These are phyloP conservation scores for Ephydatia muelleri DNA, from an alignment of 37 sponge, comb jelly and placozoan genomes.

Conservation along the genomic window DNA sequence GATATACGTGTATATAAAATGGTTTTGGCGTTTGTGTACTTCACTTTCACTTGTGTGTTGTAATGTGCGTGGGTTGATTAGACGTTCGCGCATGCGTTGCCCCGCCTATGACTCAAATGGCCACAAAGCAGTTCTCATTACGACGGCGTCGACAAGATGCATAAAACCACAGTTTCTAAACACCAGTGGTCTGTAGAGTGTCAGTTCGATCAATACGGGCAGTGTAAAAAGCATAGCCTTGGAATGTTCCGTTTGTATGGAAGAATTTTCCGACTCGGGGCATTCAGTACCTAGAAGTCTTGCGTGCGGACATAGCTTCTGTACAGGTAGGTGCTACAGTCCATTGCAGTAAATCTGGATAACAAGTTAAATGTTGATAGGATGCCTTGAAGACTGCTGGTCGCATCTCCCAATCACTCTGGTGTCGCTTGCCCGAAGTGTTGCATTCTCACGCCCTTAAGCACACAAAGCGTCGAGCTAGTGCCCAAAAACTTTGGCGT, in stretches of 20 bases:
- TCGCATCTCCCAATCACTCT: not conserved
- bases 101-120: no score
- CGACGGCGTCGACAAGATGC: no score
- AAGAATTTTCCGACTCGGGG: constrained; percentile 9
- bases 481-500: constrained; percentile 34
- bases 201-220: no score
- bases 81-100: no score
- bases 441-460: not conserved
- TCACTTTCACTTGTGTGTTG: no score
- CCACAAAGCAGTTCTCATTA: no score
- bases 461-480: not conserved
- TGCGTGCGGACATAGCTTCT: constrained; percentile 47
- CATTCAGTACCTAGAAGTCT: constrained; percentile 34
- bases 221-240: not conserved
- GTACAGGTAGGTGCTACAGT: constrained; percentile 24
- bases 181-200: no score
- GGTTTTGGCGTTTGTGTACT: no score
- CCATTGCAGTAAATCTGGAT: not conserved
- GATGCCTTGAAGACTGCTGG: constrained; percentile 11
- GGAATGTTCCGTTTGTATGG: constrained; percentile 46
- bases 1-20: no score
- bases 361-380: not conserved
- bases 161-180: no score
- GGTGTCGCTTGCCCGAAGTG: constrained; percentile 40
- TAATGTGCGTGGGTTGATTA: no score